Conservation (phyloP, 2,797 vertebrate genomes). For the Vultur gryphus region DNA sequence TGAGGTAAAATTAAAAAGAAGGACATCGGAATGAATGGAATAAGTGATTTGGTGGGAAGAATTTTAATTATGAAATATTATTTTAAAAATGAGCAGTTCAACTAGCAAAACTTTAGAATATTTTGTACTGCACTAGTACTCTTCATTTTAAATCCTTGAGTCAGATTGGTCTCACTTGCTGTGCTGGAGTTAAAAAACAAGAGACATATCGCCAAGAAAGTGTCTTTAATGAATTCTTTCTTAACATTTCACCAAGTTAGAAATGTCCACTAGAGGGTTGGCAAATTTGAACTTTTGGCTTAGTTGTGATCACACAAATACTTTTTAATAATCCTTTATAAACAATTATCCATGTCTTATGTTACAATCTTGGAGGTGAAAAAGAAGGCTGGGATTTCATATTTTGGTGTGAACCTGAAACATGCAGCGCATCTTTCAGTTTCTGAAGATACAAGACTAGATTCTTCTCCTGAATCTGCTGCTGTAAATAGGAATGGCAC, state of each 20-base stretch:
- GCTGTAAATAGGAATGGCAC: background rate
- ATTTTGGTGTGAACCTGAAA: background rate
- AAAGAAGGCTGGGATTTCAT: background rate
- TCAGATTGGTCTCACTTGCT: background rate
- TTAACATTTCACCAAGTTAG: background rate
- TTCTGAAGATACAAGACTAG: background rate
- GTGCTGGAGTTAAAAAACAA: background rate
- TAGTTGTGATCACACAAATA: background rate
- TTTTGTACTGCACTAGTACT: background rate
- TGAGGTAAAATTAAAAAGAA: background rate
- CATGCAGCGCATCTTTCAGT: background rate
- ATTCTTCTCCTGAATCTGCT: background rate
- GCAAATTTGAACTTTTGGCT: background rate
- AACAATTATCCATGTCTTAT: background rate
- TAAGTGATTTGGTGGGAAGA: background rate
- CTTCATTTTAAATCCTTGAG: background rate
- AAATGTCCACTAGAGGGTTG: background rate
- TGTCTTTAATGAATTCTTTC: background rate
- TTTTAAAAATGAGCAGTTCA: background rate
- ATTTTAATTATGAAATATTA: background rate
- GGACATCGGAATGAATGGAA: background rate
- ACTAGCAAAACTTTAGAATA: background rate
- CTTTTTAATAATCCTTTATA: background rate
- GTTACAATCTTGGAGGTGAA: background rate
- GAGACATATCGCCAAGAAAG: background rate